Base-by-base conservation (phyloP, 2,888 invertebrate species). In the Catocala nupta region DNA sequence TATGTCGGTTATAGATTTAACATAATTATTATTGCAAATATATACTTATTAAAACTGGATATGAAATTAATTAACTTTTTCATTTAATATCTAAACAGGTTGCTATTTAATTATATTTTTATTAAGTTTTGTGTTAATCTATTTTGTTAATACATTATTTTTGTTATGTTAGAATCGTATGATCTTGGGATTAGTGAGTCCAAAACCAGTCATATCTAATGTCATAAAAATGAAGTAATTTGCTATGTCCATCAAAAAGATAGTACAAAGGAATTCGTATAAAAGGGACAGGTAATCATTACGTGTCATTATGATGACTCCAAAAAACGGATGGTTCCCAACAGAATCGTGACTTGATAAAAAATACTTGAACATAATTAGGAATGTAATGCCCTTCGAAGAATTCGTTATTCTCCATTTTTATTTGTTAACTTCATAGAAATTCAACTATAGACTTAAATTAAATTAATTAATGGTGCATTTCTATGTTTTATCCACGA, bases 331-430 rank as follows among this genome's bases (percentile, higher is more conserved):
- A 70, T 68, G 71, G 74, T 77, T 80, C 71, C 78, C 78, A 77
- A 73, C 74, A 66, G 49, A 79, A 72, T 81, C 83, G 83, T 86
- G 85, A 81, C 78, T 77, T 53, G 70, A 68, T 67, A 78, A 80
- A 82, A 83, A 78, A 77, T 66, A 39, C 49, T 73, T 62, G 59
- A 57, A 72, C 56, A 70, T 76, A 79, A 82, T 82, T 81, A 81
- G 72, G 75, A 80, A 71, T 68, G 65, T 71, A 71, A 73, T 72
- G 76, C 73, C 59, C 68, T 74, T 71, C 65, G 53, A 67, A 57
- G 72, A 77, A 79, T 68, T 56, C 55, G 55, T 63, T 68, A 50
- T 58, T 69, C 59, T 58, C 63, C 57, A 63, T 63, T 75, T 71
- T 70, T 71, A 69, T 62, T 62, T 64, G 50, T 45, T 55, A 59